Base-by-base conservation (phyloP, 2,113 vertebrate species). In the Tamias sibiricus region DNA sequence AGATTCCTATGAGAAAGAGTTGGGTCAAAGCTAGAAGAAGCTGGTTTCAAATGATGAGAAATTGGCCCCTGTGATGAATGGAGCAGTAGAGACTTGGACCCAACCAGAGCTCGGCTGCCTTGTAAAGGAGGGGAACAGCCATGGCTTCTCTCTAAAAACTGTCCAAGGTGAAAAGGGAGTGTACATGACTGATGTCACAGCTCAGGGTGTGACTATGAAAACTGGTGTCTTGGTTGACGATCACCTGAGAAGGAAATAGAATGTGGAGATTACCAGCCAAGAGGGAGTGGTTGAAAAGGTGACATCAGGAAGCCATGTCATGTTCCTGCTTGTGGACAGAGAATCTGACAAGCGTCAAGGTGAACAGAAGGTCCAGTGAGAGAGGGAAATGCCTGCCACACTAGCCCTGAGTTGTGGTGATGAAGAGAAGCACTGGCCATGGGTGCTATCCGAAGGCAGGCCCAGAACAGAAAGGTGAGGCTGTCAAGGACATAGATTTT, bases 61-160 rank as follows among this genome's bases (percentile, higher is more conserved):
- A 64, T 79, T 77, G 8, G 71, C 2, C 2, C 82, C 90, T 64
- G 69, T 8, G 16, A 89, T 95, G 92, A 99, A 99, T 0, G 98
- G 98, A 92, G 98, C 75, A 1, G 62, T 90, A 37, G 97, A 96
- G 57, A 30, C 85, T 3, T n/a, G 76, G 11, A 32, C 10, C 62
- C 99, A 99, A 91, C 99, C 99, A 2, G 98, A 99, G 94, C 98
- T 99, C 84, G 99, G 99, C 98, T 99, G 99, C 96, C 92, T 99
- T 81, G 98, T 98, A 30, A 99, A 99, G 97, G 98, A 99, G 72
- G 98, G 97, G 32, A 96, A 94, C 19, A 98, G 98, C 44, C 99
- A 98, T 0, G 99, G 99, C 83, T 99, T 99, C 98, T 99, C 99
- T 52, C 90, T 99, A 68, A 99, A 98, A 98, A 99, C 99, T 17